Evolutionary conservation across 2,797 vertebrate species (phyloP).

Genomic region (Spatula clypeata): DNA sequence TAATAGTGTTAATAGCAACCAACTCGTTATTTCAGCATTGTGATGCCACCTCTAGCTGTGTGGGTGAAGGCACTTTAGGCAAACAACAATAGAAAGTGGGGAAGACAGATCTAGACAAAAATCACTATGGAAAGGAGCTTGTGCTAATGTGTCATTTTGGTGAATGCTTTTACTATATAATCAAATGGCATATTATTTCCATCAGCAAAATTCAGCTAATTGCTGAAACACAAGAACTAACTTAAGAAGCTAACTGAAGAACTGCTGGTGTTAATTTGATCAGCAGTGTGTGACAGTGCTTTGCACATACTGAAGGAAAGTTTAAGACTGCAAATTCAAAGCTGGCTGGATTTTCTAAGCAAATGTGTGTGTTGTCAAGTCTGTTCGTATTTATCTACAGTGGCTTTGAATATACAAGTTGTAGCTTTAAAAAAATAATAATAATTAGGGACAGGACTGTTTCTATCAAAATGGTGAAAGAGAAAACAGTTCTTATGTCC

Average conservation of each 20-base stretch:
- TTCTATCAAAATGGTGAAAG: not conserved
- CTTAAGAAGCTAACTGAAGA: not conserved
- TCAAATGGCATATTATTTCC: not conserved
- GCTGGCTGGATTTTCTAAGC: not conserved
- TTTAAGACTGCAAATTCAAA: too few relatives aligned
- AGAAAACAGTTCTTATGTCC: not conserved
- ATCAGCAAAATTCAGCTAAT: not conserved
- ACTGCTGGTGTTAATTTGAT: not conserved
- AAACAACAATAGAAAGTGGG: not conserved
- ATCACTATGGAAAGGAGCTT: not conserved
- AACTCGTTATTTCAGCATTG: not conserved
- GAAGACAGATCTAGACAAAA: not conserved
- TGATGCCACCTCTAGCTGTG: not conserved
- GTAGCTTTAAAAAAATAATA: not conserved
- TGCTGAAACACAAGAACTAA: too few relatives aligned
- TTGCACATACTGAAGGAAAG: not conserved
- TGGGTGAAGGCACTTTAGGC: not conserved
- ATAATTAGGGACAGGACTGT: not conserved
- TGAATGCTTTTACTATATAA: not conserved
- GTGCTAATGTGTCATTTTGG: not conserved
- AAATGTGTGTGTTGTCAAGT: not conserved
- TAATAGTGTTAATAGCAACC: not conserved
- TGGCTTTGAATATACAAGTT: not conserved
- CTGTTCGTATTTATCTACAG: not conserved
- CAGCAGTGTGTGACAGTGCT: not conserved